Percentiles rank a stretch among this genome's conserved stretches.
phyloP scores from a whole-genome alignment of 2,113 vertebrate species.

The Brachionichthys hirsutus region DNA sequence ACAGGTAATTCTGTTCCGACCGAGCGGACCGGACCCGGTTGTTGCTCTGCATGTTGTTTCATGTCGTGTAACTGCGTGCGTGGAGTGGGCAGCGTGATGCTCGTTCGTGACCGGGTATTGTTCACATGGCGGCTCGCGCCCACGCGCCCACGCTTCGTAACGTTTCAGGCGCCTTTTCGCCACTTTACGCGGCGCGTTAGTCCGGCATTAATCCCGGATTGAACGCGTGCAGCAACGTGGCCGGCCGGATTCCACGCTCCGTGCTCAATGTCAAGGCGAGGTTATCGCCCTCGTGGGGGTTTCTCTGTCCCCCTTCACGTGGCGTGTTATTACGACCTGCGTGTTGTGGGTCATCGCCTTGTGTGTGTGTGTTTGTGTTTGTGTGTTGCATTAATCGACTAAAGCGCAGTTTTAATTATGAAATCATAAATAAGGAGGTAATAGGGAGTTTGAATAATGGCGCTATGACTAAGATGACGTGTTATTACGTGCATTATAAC shows the following conservation, averaged over 20 bases:
- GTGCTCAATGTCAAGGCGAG: slow-evolving; percentile 76
- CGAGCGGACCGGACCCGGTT: not conserved
- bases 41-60: not conserved
- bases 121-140: slow-evolving; percentile 71
- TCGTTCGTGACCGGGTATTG: slow-evolving; percentile 60
- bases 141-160: slow-evolving; percentile 55
- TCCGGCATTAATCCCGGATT: no score
- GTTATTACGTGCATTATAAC: no score
- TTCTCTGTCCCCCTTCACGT: slow-evolving; percentile 52
- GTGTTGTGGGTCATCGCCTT: slow-evolving; percentile 2
- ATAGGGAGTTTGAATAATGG: no score
- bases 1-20: slow-evolving; percentile 59
- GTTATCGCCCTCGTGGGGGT: slow-evolving; percentile 57
- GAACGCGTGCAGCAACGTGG: slow-evolving; percentile 2
- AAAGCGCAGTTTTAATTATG: no score
- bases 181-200: not conserved
- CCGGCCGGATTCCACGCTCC: slow-evolving; percentile 9
- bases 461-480: no score
- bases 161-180: slow-evolving; percentile 31
- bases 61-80: not conserved
- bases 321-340: slow-evolving; percentile 23
- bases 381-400: no score
- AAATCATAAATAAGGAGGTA: no score
- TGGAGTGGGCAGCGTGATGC: slow-evolving; percentile 22
- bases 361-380: no score